These are phyloP conservation scores for Andrena minutula DNA, from an alignment of 2,888 invertebrate species.

Conservation along the genomic window DNA sequence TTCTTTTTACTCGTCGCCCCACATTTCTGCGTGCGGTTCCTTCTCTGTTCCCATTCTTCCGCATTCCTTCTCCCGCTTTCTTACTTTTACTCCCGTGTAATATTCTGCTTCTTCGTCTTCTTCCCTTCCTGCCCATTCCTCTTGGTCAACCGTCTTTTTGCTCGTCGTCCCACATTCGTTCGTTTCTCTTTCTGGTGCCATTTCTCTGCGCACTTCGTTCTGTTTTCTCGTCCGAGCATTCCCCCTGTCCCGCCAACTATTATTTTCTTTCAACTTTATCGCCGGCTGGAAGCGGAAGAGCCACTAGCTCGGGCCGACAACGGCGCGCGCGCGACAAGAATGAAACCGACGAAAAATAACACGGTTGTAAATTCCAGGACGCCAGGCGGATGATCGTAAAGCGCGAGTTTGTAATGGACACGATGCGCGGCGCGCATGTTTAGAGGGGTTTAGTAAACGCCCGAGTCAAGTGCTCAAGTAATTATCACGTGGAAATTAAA, in stretches of 20 bases:
- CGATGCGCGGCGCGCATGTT: neutral
- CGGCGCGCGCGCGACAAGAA: neutral
- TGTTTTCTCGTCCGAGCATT: neutral
- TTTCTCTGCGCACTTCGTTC: neutral
- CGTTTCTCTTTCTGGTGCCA: neutral
- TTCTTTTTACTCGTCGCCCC: no score
- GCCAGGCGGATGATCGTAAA: conserved; percentile 23
- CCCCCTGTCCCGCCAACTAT: conserved; percentile 1
- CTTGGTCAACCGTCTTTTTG: neutral
- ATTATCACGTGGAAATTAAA: conserved; percentile 44
- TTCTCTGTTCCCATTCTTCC: neutral
- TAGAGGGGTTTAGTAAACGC: conserved; percentile 15
- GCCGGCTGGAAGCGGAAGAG: conserved; percentile 23
- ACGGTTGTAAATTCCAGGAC: conserved; percentile 33
- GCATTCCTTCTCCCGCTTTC: neutral
- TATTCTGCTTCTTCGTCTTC: neutral
- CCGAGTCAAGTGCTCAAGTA: conserved; percentile 23
- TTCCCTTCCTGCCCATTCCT: neutral
- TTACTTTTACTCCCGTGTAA: neutral
- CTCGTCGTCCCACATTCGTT: neutral
- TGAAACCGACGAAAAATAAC: conserved; percentile 36
- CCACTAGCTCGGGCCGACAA: conserved; percentile 2
- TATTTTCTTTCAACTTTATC: conserved; percentile 34
- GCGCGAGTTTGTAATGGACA: conserved; percentile 15
- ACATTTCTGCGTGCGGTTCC: neutral